phyloP scores from a whole-genome alignment of 2,113 vertebrate species.

The Tupaia chinensis region DNA sequence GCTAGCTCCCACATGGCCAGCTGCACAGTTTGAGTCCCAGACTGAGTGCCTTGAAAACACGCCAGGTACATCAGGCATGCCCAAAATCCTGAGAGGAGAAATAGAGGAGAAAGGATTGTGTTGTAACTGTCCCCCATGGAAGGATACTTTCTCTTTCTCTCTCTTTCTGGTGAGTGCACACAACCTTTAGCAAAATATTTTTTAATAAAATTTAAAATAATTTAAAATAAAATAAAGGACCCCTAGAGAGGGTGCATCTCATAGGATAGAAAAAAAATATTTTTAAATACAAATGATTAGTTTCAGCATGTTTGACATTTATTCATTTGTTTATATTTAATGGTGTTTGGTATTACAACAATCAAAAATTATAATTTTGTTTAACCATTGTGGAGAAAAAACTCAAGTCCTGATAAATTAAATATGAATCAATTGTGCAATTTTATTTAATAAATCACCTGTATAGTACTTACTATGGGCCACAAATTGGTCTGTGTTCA shows the following conservation, averaged over 20 bases:
- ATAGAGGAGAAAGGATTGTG: too few relatives aligned
- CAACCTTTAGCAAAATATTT: too few relatives aligned
- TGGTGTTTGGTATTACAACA: not conserved
- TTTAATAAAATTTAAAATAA: too few relatives aligned
- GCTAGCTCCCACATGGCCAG: too few relatives aligned
- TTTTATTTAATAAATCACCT: not conserved
- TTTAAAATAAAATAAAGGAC: not conserved
- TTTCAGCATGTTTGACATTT: not conserved
- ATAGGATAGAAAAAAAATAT: not conserved
- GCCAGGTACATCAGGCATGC: too few relatives aligned
- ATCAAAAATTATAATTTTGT: not conserved
- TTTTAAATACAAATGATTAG: not conserved
- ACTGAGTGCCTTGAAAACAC: too few relatives aligned
- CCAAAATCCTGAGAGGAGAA: too few relatives aligned
- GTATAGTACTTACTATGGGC: not conserved
- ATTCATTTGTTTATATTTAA: not conserved
- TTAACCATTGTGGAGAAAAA: not conserved
- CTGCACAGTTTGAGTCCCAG: too few relatives aligned
- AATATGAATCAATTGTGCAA: not conserved
- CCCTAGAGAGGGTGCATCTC: not conserved
- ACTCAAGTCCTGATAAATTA: not conserved
- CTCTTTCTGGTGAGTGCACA: too few relatives aligned
- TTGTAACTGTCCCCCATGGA: too few relatives aligned
- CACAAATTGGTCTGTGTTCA: not conserved
- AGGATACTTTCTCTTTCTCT: too few relatives aligned